phyloP scores from a whole-genome alignment of 2,113 vertebrate genomes.

The Motacilla tschutschensis region DNA sequence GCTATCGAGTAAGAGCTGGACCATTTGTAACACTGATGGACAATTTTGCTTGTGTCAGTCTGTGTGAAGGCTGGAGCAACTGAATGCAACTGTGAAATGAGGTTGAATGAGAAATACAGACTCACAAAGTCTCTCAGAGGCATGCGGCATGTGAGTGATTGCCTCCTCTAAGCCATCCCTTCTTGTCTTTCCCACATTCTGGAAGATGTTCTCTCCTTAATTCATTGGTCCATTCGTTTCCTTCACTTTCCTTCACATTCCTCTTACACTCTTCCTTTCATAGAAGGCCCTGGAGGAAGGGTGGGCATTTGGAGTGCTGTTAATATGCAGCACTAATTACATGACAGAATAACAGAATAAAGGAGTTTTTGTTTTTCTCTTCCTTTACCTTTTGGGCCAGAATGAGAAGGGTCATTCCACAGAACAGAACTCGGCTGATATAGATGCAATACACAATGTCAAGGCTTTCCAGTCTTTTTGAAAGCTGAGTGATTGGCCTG shows the following conservation, averaged over 20 bases:
- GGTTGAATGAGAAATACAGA: background rate
- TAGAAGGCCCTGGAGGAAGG: background rate
- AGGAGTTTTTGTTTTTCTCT: background rate
- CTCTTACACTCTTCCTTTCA: background rate
- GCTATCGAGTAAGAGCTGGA: background rate
- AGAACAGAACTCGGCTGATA: background rate
- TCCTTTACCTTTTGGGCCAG: background rate
- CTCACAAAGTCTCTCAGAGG: background rate
- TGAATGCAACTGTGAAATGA: background rate
- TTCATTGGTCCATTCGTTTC: background rate
- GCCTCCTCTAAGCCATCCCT: background rate
- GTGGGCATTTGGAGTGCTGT: background rate
- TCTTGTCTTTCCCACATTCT: background rate
- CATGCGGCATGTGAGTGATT: background rate
- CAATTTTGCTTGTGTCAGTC: background rate
- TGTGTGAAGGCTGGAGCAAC: background rate
- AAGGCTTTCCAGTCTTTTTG: background rate
- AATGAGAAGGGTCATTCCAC: background rate
- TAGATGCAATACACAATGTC: background rate
- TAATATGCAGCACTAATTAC: background rate
- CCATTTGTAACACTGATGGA: background rate
- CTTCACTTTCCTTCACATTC: background rate
- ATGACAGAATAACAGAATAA: background rate
- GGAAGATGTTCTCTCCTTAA: background rate
- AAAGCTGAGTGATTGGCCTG: background rate